phyloP scores from a whole-genome alignment of 1,140 invertebrate species.

The Drosophila sp. region DNA sequence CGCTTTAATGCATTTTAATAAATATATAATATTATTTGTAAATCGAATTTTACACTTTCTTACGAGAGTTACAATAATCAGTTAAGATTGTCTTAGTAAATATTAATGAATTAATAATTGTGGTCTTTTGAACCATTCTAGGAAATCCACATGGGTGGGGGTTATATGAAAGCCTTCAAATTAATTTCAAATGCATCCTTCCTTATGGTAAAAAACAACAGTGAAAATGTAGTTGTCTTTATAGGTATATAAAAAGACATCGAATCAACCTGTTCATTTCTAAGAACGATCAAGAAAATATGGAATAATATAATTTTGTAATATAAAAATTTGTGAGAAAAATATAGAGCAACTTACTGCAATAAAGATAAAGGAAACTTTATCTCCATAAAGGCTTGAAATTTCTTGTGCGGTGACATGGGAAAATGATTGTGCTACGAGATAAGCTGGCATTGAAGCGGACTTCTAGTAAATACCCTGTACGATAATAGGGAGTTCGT shows the following conservation, averaged over 20 bases:
- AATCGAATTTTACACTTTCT: too few relatives aligned
- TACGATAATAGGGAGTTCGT: slow-evolving; percentile 83
- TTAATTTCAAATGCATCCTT: slow-evolving; percentile 64
- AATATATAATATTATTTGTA: too few relatives aligned
- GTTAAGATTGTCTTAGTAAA: too few relatives aligned
- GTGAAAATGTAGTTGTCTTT: slow-evolving; percentile 37
- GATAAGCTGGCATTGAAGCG: slow-evolving; percentile 52
- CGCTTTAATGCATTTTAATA: too few relatives aligned
- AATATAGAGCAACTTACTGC: slow-evolving; percentile 33
- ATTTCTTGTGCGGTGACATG: slow-evolving; percentile 54
- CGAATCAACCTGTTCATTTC: slow-evolving; percentile 17
- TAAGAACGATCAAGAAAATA: slow-evolving; percentile 3
- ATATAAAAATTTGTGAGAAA: too few relatives aligned
- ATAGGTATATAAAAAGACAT: slow-evolving; percentile 47
- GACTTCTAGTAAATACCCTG: slow-evolving; percentile 77
- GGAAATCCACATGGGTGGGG: slow-evolving; percentile 19
- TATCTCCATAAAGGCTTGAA: slow-evolving; percentile 51
- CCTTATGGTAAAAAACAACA: slow-evolving; percentile 48
- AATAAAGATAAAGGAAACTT: slow-evolving; percentile 56
- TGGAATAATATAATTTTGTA: background rate
- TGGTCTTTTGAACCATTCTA: slow-evolving; percentile 22
- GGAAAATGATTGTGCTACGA: slow-evolving; percentile 56
- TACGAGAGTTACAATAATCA: too few relatives aligned
- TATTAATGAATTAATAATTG: too few relatives aligned
- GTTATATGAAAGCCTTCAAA: slow-evolving; percentile 64